A percentile compares a stretch with the other conserved stretches of the same genome.
Evolutionary conservation across 2,113 vertebrate genomes (phyloP).

Genomic region (Strigops habroptila): DNA sequence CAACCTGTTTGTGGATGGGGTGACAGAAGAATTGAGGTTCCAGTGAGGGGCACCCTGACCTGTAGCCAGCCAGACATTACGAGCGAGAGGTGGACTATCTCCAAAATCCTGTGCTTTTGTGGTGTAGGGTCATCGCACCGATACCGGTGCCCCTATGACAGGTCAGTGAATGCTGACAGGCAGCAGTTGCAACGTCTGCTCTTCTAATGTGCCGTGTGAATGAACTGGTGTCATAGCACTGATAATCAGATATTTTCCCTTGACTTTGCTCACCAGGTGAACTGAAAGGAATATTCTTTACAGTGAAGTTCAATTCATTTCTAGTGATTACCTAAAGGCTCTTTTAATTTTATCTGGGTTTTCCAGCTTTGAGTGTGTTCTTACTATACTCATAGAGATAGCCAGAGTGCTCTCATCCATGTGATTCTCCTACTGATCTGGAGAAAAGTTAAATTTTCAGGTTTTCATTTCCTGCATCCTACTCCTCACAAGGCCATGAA

Average conservation of each 20-base stretch:
- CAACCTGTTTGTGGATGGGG: background rate
- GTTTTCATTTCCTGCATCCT: background rate
- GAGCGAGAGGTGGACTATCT: background rate
- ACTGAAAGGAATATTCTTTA: background rate
- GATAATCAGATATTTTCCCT: background rate
- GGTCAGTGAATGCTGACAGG: background rate
- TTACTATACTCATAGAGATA: background rate
- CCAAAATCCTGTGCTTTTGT: background rate
- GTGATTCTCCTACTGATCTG: background rate
- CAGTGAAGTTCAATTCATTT: background rate
- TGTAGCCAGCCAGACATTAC: background rate
- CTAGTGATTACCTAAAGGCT: background rate
- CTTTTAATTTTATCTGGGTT: background rate
- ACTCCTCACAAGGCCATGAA: background rate
- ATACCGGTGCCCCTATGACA: background rate
- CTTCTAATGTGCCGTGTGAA: background rate
- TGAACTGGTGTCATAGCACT: background rate
- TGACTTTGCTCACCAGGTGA: background rate
- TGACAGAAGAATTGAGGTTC: background rate
- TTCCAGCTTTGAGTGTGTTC: background rate
- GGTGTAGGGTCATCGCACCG: rapidly evolving
- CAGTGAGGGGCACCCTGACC: background rate
- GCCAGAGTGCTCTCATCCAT: background rate
- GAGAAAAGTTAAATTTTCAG: background rate
- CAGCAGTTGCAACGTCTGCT: background rate